Evolutionary conservation across 1,140 invertebrate species (phyloP).

Genomic region (Pseudachorutes palmiensis): DNA sequence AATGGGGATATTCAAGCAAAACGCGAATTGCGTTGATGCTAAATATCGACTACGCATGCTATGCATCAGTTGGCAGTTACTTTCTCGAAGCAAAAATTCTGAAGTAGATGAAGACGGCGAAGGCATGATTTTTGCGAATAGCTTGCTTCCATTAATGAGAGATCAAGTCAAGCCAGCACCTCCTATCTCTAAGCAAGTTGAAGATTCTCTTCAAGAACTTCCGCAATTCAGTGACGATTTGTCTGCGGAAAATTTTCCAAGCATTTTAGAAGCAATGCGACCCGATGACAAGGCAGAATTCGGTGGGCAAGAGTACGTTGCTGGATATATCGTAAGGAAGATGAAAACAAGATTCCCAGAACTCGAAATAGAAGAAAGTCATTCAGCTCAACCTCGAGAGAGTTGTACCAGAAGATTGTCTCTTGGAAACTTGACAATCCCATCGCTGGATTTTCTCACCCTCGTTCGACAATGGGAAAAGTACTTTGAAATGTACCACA

Average conservation of each 20-base stretch:
- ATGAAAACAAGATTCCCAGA: neutral
- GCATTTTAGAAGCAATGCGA: neutral
- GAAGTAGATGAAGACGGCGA: neutral
- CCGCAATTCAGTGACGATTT: neutral
- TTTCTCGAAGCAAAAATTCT: neutral
- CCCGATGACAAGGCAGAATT: neutral
- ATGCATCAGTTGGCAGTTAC: neutral
- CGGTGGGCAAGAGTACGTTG: neutral
- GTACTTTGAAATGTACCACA: neutral
- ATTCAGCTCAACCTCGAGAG: neutral
- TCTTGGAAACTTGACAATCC: neutral
- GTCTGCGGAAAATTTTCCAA: neutral
- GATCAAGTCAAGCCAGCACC: neutral
- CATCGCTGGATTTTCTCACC: neutral
- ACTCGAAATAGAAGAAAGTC: neutral
- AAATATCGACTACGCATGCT: slow-evolving; percentile 7
- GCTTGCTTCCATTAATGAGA: neutral
- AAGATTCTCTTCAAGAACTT: neutral
- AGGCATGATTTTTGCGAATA: neutral
- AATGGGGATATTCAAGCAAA: neutral
- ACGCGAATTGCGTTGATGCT: neutral
- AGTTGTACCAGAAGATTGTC: neutral
- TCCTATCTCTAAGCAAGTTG: neutral
- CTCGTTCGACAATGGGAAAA: neutral
- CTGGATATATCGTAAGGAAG: neutral